A percentile compares a stretch with the other conserved stretches of the same genome.
Conservation (phyloP, 1,140 invertebrate genomes). For the Heliconius nattereri region DNA sequence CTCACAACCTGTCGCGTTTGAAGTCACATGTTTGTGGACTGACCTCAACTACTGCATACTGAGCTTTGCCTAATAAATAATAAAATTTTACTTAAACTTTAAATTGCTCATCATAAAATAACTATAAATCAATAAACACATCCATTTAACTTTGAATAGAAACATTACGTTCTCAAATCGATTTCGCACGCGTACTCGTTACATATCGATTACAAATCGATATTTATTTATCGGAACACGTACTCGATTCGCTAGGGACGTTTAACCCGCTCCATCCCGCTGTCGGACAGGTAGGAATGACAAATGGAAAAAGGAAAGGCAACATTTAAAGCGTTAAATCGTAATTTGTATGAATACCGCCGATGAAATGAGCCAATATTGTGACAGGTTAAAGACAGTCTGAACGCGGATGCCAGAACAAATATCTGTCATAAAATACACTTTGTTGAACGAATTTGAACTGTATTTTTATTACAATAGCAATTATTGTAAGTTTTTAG, state of each 20-base stretch:
- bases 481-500: neutral
- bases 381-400: conserved; percentile 53
- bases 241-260: conserved; percentile 59
- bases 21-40: too few relatives aligned
- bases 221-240: conserved; percentile 46
- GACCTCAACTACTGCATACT: too few relatives aligned
- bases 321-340: conserved; percentile 56
- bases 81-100: too few relatives aligned
- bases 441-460: conserved; percentile 21
- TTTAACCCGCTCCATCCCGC: conserved; percentile 63
- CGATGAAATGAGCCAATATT: conserved; percentile 63
- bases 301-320: conserved; percentile 71
- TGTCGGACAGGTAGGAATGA: conserved; percentile 64
- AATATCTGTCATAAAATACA: conserved; percentile 14
- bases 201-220: conserved; percentile 46
- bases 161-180: conserved; percentile 28
- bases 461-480: conserved; percentile 34
- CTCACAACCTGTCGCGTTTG: too few relatives aligned
- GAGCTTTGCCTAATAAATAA: too few relatives aligned
- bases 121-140: conserved; percentile 40
- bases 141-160: conserved; percentile 39
- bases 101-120: conserved; percentile 14
- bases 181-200: conserved; percentile 43
- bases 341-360: conserved; percentile 66
- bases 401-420: conserved; percentile 54